Conservation (phyloP, 1,140 invertebrate species). For the Choristoneura fumiferana region DNA sequence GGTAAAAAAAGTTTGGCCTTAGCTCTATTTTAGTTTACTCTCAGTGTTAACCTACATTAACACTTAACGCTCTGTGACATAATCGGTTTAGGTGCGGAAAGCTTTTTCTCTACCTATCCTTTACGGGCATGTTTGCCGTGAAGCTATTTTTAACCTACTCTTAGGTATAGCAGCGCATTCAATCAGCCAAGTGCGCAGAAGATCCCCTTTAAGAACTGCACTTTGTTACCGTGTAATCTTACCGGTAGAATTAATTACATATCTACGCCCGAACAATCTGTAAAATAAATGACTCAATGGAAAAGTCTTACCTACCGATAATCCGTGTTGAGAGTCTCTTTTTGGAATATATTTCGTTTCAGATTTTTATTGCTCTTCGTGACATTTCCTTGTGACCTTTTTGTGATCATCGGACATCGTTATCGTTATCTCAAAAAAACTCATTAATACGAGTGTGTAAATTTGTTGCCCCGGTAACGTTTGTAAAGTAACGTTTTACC, state of each 20-base stretch:
- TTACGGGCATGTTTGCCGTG: slow-evolving; percentile 3
- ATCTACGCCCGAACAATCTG: neutral
- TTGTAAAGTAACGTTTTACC: too few species aligned
- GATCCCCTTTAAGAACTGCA: neutral
- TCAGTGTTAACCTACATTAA: slow-evolving; percentile 13
- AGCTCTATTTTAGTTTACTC: neutral
- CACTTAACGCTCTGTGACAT: slow-evolving; percentile 13
- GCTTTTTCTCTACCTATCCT: slow-evolving; percentile 4
- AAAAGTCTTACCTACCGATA: too few species aligned
- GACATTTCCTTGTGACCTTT: neutral
- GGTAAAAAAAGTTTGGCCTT: neutral
- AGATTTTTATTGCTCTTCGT: neutral
- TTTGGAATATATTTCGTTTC: too few species aligned
- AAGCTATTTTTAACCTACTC: neutral
- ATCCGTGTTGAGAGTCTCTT: too few species aligned
- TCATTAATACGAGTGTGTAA: too few species aligned
- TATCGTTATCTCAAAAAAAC: too few species aligned
- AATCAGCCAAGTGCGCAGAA: neutral
- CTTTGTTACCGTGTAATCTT: slow-evolving; percentile 4
- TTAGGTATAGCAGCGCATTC: neutral
- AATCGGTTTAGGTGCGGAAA: slow-evolving; percentile 2
- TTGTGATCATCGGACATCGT: too few species aligned
- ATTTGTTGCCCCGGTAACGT: too few species aligned
- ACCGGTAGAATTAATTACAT: slow-evolving; percentile 3
- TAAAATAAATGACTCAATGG: neutral